Base-by-base conservation (phyloP, 2,113 vertebrate species). In the Oncorhynchus mykiss region DNA sequence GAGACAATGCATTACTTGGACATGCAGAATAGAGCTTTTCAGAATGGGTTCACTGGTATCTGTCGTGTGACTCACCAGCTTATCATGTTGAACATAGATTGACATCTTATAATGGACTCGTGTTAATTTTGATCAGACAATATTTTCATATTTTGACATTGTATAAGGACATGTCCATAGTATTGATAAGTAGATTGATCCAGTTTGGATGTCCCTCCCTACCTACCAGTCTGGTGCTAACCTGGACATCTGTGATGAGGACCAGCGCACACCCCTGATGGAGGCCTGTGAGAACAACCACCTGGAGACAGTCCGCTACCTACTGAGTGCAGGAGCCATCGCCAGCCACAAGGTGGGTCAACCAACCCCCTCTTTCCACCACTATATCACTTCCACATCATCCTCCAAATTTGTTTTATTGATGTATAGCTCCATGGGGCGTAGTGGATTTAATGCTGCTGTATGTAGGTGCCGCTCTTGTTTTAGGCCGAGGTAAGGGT, bases 231-330 rank as follows among this genome's bases (percentile, higher is more conserved):
- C 98, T 59, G 98, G 97, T 7, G 98, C 97, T 1, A 99, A 99
- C 80, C 91, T 99, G 13, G 96, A 99, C 86, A 97, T 95, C 82
- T 99, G 96, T 85, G 97, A 98, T 0, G 96, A 98, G 75, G 97
- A 99, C 87, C 97, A 99, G 92, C 90, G 97, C 76, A 99, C 98
- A 2, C 97, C 97, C 0, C 87, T 99, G 89, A 99, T 99, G 98
- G 97, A 99, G 70, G 96, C 98, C 20, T 96, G 96, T 34, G 98
- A 99, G 89, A 98, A 97, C 92, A 97, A 98, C 93, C 95, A 99
- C 80, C 89, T 99, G 90, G 97, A 98, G 3, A 94, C 95, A 13
- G 96, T 97, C 75, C 91, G 95, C 84, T 99, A 99, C 89, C 94
- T 99, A 84, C 94, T 99, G 83, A 95, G 96, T 91, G 97, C 97